phyloP scores from a whole-genome alignment of 2,888 invertebrate species.

The Chalcosyrphus nemorum region DNA sequence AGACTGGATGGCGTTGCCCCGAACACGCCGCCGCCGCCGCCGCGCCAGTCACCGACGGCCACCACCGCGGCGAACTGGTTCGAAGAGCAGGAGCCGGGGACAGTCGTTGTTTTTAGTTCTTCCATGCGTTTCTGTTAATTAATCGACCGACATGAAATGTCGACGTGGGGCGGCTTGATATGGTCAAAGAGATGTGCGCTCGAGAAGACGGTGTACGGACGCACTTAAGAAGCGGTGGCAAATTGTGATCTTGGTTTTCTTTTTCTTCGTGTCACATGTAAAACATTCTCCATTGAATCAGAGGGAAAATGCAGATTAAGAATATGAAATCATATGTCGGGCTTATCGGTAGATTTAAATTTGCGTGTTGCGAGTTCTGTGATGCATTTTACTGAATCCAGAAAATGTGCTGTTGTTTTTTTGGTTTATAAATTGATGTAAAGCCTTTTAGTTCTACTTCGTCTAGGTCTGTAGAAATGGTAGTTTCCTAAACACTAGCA shows the following conservation, averaged over 20 bases:
- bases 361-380: conserved; percentile 44
- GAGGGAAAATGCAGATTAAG: conserved; percentile 35
- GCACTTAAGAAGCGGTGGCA: conserved; percentile 72
- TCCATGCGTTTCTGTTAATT: conserved; percentile 73
- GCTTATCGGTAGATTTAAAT: conserved; percentile 62
- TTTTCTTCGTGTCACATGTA: conserved; percentile 51
- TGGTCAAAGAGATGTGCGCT: conserved; percentile 67
- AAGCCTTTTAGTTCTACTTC: no score
- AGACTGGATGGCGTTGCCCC: conserved; percentile 64
- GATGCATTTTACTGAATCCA: conserved; percentile 32
- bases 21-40: no score
- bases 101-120: conserved; percentile 63
- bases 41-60: background rate
- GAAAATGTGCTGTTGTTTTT: background rate
- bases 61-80: conserved; percentile 46
- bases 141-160: conserved; percentile 73
- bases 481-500: no score
- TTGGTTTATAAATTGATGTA: background rate
- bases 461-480: no score
- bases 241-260: conserved; percentile 54
- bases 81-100: conserved; percentile 11
- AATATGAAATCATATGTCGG: conserved; percentile 64
- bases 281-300: conserved; percentile 60
- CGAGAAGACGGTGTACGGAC: conserved; percentile 38
- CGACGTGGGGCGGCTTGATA: conserved; percentile 71